These are phyloP conservation scores for Scylla paramamosain DNA, from an alignment of 1,140 invertebrate species.

Conservation along the genomic window DNA sequence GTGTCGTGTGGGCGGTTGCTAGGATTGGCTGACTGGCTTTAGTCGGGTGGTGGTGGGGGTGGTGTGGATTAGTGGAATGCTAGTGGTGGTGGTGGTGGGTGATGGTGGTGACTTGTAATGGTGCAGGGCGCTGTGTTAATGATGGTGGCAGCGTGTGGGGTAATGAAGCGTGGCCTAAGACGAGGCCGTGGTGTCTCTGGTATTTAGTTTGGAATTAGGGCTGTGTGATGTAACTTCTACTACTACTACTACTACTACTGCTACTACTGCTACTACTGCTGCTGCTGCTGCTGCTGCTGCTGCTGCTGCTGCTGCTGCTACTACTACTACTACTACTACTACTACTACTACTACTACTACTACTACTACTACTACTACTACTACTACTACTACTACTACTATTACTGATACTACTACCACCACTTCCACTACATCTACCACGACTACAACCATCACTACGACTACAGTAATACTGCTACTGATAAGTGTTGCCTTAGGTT, in stretches of 20 bases:
- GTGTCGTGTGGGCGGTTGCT: too few relatives aligned
- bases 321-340: background rate
- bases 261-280: background rate
- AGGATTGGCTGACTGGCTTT: too few relatives aligned
- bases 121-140: background rate
- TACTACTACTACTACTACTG: background rate
- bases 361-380: background rate
- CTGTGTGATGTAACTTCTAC: background rate
- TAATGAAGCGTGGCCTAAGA: background rate
- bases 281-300: slow-evolving; percentile 16
- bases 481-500: too few relatives aligned
- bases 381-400: too few relatives aligned
- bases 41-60: too few relatives aligned
- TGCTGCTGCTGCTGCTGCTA: background rate
- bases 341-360: too few relatives aligned
- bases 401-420: background rate
- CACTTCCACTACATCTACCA: background rate
- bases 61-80: background rate
- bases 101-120: background rate
- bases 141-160: background rate
- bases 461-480: too few relatives aligned
- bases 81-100: slow-evolving; percentile 7
- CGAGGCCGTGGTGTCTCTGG: too few relatives aligned
- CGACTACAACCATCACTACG: too few relatives aligned
- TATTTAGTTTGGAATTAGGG: background rate